Conservation (phyloP, 2,113 vertebrate species). For the Oostethus manadensis region DNA sequence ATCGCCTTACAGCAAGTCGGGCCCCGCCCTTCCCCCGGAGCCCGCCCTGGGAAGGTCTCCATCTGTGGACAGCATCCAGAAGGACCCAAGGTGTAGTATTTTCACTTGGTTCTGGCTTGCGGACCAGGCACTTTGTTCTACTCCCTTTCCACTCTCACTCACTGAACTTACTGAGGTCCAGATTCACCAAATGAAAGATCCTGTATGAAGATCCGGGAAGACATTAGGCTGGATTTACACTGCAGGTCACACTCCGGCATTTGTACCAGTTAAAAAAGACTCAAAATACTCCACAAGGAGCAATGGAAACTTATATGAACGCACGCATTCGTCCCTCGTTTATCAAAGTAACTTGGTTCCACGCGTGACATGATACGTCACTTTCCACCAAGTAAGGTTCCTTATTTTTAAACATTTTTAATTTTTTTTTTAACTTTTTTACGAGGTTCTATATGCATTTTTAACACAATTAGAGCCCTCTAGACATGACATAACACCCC, state of each 20-base stretch:
- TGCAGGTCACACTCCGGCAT: background rate
- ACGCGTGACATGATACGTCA: no score
- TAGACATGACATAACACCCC: no score
- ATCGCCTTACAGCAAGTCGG: constrained; percentile 98
- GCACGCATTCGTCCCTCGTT: no score
- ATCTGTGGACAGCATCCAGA: constrained; percentile 99
- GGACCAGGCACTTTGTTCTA: constrained; percentile 35
- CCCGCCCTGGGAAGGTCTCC: constrained; percentile 91
- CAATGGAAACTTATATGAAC: no score
- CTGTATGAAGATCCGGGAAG: background rate
- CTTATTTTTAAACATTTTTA: no score
- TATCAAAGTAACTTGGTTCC: no score
- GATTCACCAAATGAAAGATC: constrained; percentile 47
- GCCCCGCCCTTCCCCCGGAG: constrained; percentile 91
- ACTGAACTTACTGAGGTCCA: constrained; percentile 57
- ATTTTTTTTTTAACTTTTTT: no score
- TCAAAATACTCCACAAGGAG: no score
- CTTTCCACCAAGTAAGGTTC: no score
- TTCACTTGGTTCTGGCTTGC: constrained; percentile 22
- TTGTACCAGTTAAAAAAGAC: no score
- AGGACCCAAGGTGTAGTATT: constrained; percentile 88
- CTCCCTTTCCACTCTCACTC: constrained; percentile 44
- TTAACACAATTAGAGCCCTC: no score
- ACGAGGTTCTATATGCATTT: no score
- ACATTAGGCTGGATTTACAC: background rate